Base-by-base conservation (phyloP, 1,140 invertebrate species). In the Cydia splendana region DNA sequence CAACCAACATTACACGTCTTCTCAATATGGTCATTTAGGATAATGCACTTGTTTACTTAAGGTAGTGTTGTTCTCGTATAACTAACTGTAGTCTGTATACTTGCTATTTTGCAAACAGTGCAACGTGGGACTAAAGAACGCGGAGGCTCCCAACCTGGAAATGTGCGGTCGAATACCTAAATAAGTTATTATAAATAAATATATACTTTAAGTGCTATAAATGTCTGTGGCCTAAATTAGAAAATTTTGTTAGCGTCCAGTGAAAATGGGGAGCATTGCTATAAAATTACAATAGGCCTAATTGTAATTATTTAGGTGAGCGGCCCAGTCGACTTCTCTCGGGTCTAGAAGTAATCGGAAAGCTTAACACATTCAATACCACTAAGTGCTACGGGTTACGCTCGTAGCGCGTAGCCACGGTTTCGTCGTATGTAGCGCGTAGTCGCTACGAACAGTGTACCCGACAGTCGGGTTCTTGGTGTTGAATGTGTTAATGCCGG, bases 11-110 rank as follows among this genome's bases (percentile, higher is more conserved):
- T 71, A 71, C 67, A 62, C 67, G 67, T 71, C 67, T 71, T 38
- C 67, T 71, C 30, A 38, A 71, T 71, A 71, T 71, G 67, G 67
- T 71, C 67, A 71, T 71, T 71, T 71, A 71, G 34, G 67, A 71
- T 71, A 71, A 71, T 71, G 67, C 67, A 71, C 67, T 71, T 71
- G 67, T 71, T 71, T 71, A 71, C 67, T 71, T 71, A 71, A 53
- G 57, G 67, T 38, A 38, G 30, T 69, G 67, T 71, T 71, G 34
- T 71, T 42, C 67, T 71, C 67, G 30, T 71, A 38, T 42, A 71
- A 42, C 67, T 71, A 71, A 71, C 67, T 71, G 67, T 42, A 71
- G 15, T 45, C 67, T 71, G 34, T 42, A n/a, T n/a, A 71, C 30
- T 71, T 71, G 18, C 67, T 71, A 71, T 71, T 71, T 38, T 71